Evolutionary conservation across 1,140 invertebrate species (phyloP), one percentile per base, ranked within the genome.

Genomic region (Cataglyphis hispanica): DNA sequence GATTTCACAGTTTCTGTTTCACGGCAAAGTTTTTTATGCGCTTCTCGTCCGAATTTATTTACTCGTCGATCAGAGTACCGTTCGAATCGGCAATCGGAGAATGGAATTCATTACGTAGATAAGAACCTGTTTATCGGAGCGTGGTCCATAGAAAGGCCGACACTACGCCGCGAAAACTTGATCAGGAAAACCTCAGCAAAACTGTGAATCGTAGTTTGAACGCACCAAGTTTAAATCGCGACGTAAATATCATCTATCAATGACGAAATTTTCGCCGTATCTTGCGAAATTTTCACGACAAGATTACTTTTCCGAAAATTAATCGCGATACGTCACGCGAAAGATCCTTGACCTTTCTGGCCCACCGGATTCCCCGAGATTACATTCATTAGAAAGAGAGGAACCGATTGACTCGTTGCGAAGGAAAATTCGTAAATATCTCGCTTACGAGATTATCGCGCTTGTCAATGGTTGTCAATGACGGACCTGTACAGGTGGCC

Each of bases 401-500:
- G 16, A 16, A 50, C 0, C 46, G 46, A 13, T 46, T 43, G 1
- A 43, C 40, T 16, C 43, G 34, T 8, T 6, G 43, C 43, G 43
- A 46, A 13, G 0, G 3, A 3, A 11, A 8, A 34, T 37, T 10
- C 19, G 66, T 67, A 40, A 67, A 27, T 50, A 50, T 50, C 16
- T 72, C 53, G 53, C n/a, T 74, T 25, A 46, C 78, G 53, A 72
- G 46, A 46, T 1, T 4, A 16, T 16, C 7, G 19, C 31, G 13
- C 22, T 43, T 58, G 50, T 50, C 46, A 53, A 58, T 88, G 74
- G 16, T 74, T 83, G 78, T 84, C 60, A 87, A 87, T 75, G 88
- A 90, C 84, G 89, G 87, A 92, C 91, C 92, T 94, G 92, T 89
- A 89, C 92, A 95, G 94, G 94, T 95, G 91, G 93, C 94, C 84